Evolutionary conservation across 1,140 invertebrate genomes (phyloP), one percentile per base, ranked within the genome.

Genomic region (Drosophila takahashii): DNA sequence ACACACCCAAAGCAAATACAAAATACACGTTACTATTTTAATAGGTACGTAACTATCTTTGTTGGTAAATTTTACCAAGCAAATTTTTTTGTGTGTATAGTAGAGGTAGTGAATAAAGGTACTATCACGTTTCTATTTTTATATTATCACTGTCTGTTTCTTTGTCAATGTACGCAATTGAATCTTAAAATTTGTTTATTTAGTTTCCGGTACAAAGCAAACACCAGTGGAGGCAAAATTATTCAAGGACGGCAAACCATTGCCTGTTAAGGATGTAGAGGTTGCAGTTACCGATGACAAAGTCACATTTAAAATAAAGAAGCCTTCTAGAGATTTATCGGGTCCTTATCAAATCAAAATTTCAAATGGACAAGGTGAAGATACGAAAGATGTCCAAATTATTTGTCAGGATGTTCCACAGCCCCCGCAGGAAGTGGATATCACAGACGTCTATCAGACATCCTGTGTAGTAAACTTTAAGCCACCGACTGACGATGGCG

Each of bases 401-500:
- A 96, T 95, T 58, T 97, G 98, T 95, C 97, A 98, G 96, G 97
- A 98, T 92, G 97, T 96, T 18, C 99, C 99, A 32, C 93, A 95
- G 42, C 93, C 96, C 39, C 99, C 99, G 7, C 94, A 95, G 87
- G 96, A 98, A 74, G 95, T 99, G 16, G 96, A 98, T 80, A 97
- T 99, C 0, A 95, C 95, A 1, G 98, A 99, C 73, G 94, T 99
- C 1, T 99, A 96, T 93, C 96, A 98, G 81, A 97, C 97, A 61
- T 97, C 96, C 15, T 99, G 98, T 92, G 95, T 97, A 29, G 95
- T 99, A 0, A 93, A 95, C 18, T 99, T 98, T 96, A 98, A 98
- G 79, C 94, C 95, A 58, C 97, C 98, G 0, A 95, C 96, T 83
- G 98, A 99, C 90, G 97, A 99, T 92, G 99, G 99, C 90, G 98